phyloP scores from a whole-genome alignment of 2,113 vertebrate genomes.

The Bettongia penicillata region DNA sequence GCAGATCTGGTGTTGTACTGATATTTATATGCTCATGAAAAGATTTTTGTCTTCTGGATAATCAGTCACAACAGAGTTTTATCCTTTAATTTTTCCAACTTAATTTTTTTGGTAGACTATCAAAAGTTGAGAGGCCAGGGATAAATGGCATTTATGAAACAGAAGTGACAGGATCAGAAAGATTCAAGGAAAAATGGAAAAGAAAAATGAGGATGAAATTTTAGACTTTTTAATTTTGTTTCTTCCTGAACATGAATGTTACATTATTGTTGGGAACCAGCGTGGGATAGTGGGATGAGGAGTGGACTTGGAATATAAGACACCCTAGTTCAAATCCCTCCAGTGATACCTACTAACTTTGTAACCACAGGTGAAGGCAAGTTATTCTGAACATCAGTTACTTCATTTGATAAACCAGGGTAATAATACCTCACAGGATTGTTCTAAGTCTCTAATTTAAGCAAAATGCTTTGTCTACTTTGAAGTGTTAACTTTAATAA shows the following conservation, averaged over 20 bases:
- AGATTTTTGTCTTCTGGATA: constrained; percentile 45
- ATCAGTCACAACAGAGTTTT: not conserved
- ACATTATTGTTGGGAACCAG: not conserved
- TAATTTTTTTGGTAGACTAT: not conserved
- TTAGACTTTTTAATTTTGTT: not conserved
- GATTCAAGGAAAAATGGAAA: not conserved
- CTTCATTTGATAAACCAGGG: not conserved
- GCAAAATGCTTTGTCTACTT: not conserved
- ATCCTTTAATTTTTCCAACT: not conserved
- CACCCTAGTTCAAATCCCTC: not conserved
- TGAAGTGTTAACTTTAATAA: not conserved
- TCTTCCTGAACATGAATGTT: constrained; percentile 26
- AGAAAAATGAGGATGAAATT: not conserved
- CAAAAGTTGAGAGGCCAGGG: not conserved
- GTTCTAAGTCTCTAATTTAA: not conserved
- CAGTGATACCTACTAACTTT: too few relatives aligned
- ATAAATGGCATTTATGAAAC: not conserved
- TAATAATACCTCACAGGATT: not conserved
- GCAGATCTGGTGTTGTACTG: not conserved
- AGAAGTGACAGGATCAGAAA: not conserved
- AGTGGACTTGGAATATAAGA: not conserved
- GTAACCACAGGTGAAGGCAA: not conserved
- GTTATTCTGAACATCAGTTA: not conserved
- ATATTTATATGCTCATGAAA: not conserved
- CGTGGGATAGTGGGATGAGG: not conserved